A percentile compares a stretch with the other conserved stretches of the same genome.
Evolutionary conservation across 2,888 invertebrate species (phyloP).

Genomic region (Lamproptera curius): DNA sequence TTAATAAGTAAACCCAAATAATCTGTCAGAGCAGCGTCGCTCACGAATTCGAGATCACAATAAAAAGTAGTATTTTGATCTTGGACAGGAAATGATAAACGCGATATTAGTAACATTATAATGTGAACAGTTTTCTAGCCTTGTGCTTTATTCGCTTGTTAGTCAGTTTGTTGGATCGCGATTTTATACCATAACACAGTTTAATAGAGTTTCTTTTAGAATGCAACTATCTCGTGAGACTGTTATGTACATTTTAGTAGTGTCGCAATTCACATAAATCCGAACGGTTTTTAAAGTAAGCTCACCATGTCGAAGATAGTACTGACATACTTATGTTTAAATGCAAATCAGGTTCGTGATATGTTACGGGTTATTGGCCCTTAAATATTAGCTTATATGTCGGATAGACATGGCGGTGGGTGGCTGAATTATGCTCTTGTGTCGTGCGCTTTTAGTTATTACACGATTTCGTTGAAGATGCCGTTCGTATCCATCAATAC

Average conservation of each 20-base stretch:
- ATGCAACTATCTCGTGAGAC: background rate
- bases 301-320: background rate
- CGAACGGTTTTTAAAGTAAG: background rate
- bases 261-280: background rate
- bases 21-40: slow-evolving; percentile 2
- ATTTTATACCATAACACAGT: background rate
- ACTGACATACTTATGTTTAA: background rate
- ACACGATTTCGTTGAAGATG: too few species aligned
- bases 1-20: background rate
- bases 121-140: slow-evolving; percentile 40
- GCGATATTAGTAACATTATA: slow-evolving; percentile 35
- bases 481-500: too few species aligned
- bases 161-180: background rate
- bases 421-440: too few species aligned
- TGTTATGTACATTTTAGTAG: background rate
- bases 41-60: slow-evolving; percentile 31
- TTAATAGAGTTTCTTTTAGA: slow-evolving; percentile 3
- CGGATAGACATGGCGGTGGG: background rate
- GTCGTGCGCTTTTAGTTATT: too few species aligned
- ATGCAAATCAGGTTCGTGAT: background rate
- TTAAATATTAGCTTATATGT: background rate
- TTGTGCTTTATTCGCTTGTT: slow-evolving; percentile 31
- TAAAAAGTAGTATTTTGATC: slow-evolving; percentile 40
- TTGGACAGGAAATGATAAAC: slow-evolving; percentile 35
- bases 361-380: slow-evolving; percentile 1